These are phyloP conservation scores for Trididemnum miniatum DNA, from an alignment of 23 tunicate genomes.

Conservation along the genomic window DNA sequence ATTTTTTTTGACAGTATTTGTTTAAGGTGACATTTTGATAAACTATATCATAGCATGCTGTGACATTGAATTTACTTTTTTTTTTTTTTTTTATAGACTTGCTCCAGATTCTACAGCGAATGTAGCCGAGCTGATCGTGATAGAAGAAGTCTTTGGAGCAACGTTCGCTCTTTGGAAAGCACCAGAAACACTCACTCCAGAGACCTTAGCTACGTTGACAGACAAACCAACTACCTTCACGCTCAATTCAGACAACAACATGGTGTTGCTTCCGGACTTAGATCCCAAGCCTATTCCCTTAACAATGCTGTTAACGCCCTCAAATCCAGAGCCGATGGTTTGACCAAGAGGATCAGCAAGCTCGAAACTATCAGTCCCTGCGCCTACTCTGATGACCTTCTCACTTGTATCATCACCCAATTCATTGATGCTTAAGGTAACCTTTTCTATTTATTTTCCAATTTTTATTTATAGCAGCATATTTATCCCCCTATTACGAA, in stretches of 20 bases:
- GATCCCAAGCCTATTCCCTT: neutral
- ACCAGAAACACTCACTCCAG: neutral
- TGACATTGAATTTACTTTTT: no score
- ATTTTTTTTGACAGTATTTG: no score
- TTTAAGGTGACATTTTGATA: no score
- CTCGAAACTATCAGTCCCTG: neutral
- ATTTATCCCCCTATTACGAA: no score
- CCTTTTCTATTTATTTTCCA: no score
- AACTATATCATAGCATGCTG: no score
- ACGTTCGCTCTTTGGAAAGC: neutral
- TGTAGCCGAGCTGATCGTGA: neutral
- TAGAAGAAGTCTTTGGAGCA: neutral
- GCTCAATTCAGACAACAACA: neutral
- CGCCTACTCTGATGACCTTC: neutral
- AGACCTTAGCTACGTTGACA: neutral
- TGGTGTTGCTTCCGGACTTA: neutral
- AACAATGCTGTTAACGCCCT: neutral
- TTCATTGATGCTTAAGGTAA: constrained; percentile 9
- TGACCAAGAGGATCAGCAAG: neutral
- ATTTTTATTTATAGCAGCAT: no score
- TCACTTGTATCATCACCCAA: neutral
- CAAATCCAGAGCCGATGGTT: neutral
- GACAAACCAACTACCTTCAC: neutral
- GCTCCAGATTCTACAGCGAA: neutral
- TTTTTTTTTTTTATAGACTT: neutral